Evolutionary conservation across 2,113 vertebrate species (phyloP), one percentile per base, ranked within the genome.

Genomic region (Ivindomyrus marchei): DNA sequence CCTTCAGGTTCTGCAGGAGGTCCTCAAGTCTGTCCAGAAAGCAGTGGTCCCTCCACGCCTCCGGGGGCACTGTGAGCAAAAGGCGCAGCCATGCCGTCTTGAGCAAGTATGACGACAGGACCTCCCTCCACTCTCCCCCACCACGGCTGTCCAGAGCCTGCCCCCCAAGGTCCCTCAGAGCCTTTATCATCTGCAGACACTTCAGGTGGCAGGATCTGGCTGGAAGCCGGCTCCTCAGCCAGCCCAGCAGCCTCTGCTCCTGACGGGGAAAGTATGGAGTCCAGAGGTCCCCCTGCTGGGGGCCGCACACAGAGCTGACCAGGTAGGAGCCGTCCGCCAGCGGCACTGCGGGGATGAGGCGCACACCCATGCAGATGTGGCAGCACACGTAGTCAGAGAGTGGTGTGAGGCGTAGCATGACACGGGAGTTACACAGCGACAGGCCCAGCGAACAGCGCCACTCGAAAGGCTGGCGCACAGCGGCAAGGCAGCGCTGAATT

Each of bases 381-480:
- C 97, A 97, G 94, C 97, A 97, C 46, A 97, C 96, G 13, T 97
- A 97, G 93, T 98, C 97, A 0, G 96, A 96, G 91, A 96, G 95
- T 0, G 97, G 97, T 52, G 95, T 87, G 90, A 98, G 95, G 91
- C 94, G 96, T 46, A 98, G 95, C 10, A 94, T 94, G 7, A 97
- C 96, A 0, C 94, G 95, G 4, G 94, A 95, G 39, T 96, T 94
- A 0, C 93, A 94, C 4, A 91, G 92, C 15, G 95, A 93, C 45
- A 97, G 93, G 36, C 92, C 96, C 89, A 97, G 90, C 2, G 95
- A 95, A 92, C 96, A 97, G 86, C 95, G 95, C 86, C 96, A 96
- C 92, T 97, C 96, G 90, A 97, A 94, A 19, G 96, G 95, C 90
- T 96, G 97, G 5, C 96, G 94, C 92, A 97, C 95, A 0, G 96